Evolutionary conservation across 2,113 vertebrate genomes (phyloP), one percentile per base, ranked within the genome.

Genomic region (Cyanoderma ruficeps): DNA sequence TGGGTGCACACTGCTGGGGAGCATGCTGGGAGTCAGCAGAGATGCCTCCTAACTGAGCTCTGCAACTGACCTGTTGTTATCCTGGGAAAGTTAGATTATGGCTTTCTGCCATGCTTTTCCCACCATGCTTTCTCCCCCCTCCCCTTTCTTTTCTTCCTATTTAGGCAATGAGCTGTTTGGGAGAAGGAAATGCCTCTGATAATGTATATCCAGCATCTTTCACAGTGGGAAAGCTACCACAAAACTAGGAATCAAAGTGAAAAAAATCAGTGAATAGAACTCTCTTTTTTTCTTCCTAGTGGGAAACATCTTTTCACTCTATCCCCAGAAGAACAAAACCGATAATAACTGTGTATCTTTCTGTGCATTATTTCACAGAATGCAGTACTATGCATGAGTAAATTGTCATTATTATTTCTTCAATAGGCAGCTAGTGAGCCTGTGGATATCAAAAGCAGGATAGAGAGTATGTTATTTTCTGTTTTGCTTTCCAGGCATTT

Each of bases 401-500:
- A 88, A 88, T 83, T 68, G 63, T 90, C 70, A 76, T 90, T 67
- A 79, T 80, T 87, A 63, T 94, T 95, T 94, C 46, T 59, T 91
- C 79, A 83, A 12, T 50, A 88, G 89, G 18, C 49, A 88, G 52
- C 52, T 78, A 74, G 60, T 44, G 56, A 84, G 69, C 49, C 42
- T 79, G 77, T 75, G 74, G 70, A 39, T 93, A 68, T 70, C 78
- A 63, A 59, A 80, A 86, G 64, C 44, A 70, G 46, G 60, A 74
- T 64, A 81, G 68, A 91, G 61, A 61, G 3, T 65, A 18, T 72
- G 35, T 81, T 81, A 63, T 91, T 91, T 94, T 91, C 87, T 78
- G 22, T 56, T 91, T 72, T 85, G 70, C 93, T 97, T 96, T 96
- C 78, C 39, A 85, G 74, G 57, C 78, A 80, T 91, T 89, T 91